A percentile compares a stretch with the other conserved stretches of the same genome.
Evolutionary conservation across 2,113 vertebrate species (phyloP).

Genomic region (Paralichthys olivaceus): DNA sequence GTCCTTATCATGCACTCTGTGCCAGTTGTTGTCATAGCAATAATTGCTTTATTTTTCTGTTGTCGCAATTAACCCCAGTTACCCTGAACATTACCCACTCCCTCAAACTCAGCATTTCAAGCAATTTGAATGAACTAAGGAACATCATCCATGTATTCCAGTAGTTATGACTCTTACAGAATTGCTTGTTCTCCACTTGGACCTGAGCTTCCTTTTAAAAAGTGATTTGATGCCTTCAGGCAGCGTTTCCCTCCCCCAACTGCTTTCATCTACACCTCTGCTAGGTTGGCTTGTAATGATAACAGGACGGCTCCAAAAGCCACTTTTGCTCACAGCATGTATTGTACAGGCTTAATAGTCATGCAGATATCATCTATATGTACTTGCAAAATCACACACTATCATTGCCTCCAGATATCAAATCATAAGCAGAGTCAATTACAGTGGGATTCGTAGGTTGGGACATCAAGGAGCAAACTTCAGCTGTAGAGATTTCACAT

Average conservation of each 20-base stretch:
- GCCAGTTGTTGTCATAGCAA: constrained; percentile 4
- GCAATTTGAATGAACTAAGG: constrained; percentile 6
- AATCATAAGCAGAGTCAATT: constrained; percentile 26
- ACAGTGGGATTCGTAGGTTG: constrained; percentile 10
- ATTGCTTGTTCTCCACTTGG: constrained; percentile 33
- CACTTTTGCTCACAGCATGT: constrained; percentile 19
- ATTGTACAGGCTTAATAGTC: constrained; percentile 17
- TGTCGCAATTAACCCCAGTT: neutral
- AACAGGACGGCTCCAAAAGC: constrained; percentile 24
- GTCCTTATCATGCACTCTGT: neutral
- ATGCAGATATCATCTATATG: constrained; percentile 41
- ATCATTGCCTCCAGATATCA: constrained; percentile 34
- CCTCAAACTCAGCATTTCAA: neutral
- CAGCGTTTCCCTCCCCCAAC: constrained; percentile 36
- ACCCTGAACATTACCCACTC: neutral
- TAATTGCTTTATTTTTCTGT: neutral
- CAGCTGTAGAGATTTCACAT: constrained; percentile 28
- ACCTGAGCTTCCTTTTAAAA: constrained; percentile 37
- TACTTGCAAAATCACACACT: constrained; percentile 25
- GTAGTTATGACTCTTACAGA: constrained; percentile 3
- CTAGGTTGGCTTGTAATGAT: constrained; percentile 34
- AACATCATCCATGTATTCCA: constrained; percentile 5
- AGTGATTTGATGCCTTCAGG: constrained; percentile 46
- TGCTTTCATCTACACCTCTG: constrained; percentile 40
- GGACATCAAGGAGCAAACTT: constrained; percentile 29